Base-by-base conservation (phyloP, 1,140 invertebrate species). In the Drosophila pruinosa region DNA sequence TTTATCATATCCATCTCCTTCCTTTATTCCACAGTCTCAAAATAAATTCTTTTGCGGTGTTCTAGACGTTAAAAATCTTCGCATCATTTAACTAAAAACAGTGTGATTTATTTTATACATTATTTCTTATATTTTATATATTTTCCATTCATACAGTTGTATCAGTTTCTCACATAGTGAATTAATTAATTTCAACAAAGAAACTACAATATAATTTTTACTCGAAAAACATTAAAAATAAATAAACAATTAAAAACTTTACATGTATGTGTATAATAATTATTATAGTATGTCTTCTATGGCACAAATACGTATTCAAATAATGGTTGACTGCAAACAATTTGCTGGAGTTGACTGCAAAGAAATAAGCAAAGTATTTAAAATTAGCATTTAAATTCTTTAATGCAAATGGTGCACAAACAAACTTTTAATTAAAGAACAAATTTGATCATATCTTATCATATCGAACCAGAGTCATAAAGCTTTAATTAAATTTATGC, bases 261-360 rank as follows among this genome's bases (percentile, higher is more conserved):
- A 17, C 12, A 50, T 28, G 10, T 28, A 17, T 5, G 10, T 47
- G 38, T 39, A 19, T 45, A 5, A 62, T 53, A 17, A 68, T 47
- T 39, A 52, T 3, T 12, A 34, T 12, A 34, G 31, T 45, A 57
- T 80, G 65, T 72, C 31, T 57, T 59, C 58, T 54, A 79, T 79
- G 72, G 77, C 77, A 79, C 67, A 67, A 50, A 43, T 71, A 75
- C 77, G 75, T 65, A 75, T 72, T 75, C 59, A 39, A 43, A 52
- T 39, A 14, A 47, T 57, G 34, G 10, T 28, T 17, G 8, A 63
- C 61, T 64, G 61, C 26, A 64, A 64, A 2, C 26, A 64, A 12
- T 54, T 15, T n/a, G n/a, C n/a, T n/a, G 26, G 26, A n/a, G n/a
- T 21, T 34, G 31, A 34, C 31, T 34, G 31, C 31, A 41, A 54